Base-by-base conservation (phyloP, 1,140 invertebrate genomes). In the Microplitis demolitor region DNA sequence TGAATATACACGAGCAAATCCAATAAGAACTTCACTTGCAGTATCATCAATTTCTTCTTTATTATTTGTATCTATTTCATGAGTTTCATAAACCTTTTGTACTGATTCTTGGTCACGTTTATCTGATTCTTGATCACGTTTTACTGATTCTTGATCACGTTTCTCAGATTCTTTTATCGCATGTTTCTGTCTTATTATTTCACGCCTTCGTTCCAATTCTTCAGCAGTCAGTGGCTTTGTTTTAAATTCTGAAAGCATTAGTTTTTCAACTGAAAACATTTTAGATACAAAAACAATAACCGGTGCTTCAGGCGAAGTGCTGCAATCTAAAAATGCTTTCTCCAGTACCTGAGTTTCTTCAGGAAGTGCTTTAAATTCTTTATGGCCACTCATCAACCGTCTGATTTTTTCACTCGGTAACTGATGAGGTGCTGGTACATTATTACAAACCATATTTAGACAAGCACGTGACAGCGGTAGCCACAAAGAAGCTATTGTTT, bases 271-370 rank as follows among this genome's bases (percentile, higher is more conserved):
- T 70, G 93, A 91, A 88, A 96, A 95, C 95, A 97, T 97, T 90
- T 99, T 99, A 3, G 97, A 98, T 71, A 99, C 91, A 87, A 96
- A 99, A 62, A 95, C 91, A 80, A 99, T 94, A 9, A 96, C 87
- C 74, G 96, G 93, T 71, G 89, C 90, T 72, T 92, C 88, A 2
- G 90, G 80, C 34, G 88, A 88, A 76, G 90, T 87, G 83, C 90
- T 89, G 85, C 96, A 97, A 35, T 88, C 86, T 51, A 93, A 78
- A 82, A 97, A 97, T 75, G 91, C 91, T 77, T 91, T 80, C 86
- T 96, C 96, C 1, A 98, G 86, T 50, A 87, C 78, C 81, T 92
- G 90, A 4, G 94, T 96, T 83, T 94, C 89, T 6, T 79, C 72
- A 1, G 93, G 92, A 70, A 96, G 88, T 0, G 89, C 88, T 34